Conservation (phyloP, 2,113 vertebrate genomes). For the Dolichotis patagonum region DNA sequence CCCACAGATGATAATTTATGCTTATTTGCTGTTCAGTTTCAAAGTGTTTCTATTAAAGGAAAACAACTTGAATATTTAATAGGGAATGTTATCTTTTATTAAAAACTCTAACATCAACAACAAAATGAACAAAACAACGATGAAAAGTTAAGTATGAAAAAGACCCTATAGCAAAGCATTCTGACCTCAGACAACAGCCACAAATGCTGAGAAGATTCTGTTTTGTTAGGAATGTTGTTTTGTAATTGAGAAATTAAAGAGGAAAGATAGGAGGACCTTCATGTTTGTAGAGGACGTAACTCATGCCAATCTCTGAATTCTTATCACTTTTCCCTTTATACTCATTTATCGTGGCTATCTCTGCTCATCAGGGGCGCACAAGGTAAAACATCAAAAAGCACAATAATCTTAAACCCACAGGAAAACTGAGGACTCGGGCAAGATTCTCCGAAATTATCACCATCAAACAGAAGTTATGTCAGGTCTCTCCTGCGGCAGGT, state of each 20-base stretch:
- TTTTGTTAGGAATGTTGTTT: conserved; percentile 69
- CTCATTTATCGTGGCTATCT: conserved; percentile 84
- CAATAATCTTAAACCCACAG: conserved; percentile 59
- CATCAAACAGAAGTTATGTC: conserved; percentile 56
- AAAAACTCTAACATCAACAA: conserved; percentile 61
- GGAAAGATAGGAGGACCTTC: conserved; percentile 82
- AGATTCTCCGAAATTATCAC: conserved; percentile 75
- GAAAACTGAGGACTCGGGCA: conserved; percentile 59
- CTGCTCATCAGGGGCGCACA: conserved; percentile 77
- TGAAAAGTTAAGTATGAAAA: conserved; percentile 39
- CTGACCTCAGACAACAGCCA: conserved; percentile 47
- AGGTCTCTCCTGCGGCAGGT: neutral
- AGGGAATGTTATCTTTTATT: conserved; percentile 71
- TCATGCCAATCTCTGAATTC: conserved; percentile 83
- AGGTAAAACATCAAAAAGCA: conserved; percentile 83
- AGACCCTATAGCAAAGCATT: conserved; percentile 57
- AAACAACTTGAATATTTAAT: conserved; percentile 76
- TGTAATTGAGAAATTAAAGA: conserved; percentile 87
- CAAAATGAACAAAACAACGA: conserved; percentile 8
- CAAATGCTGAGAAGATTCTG: conserved; percentile 17
- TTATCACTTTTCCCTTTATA: conserved; percentile 84
- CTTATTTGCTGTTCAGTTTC: conserved; percentile 40
- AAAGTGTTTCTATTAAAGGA: conserved; percentile 68
- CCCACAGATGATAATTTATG: neutral
- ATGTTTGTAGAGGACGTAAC: conserved; percentile 80